Percentiles rank a stretch among this genome's conserved stretches.
Conservation (phyloP, 2,797 vertebrate species). For the Tapera naevia region DNA sequence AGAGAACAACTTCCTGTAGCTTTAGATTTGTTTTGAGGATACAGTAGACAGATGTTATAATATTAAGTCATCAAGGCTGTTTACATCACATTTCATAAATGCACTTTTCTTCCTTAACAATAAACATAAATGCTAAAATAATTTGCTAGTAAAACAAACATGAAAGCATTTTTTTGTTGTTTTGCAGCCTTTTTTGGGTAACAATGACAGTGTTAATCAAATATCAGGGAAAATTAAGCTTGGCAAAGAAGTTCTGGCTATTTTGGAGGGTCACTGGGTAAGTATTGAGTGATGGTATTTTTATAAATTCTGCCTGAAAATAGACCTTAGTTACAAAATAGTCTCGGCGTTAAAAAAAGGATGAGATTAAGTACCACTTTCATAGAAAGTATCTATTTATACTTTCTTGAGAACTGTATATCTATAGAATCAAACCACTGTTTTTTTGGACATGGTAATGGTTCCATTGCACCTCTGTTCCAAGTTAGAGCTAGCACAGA, state of each 20-base stretch:
- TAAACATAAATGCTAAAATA: not conserved
- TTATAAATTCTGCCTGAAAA: not conserved
- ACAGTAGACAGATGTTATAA: not conserved
- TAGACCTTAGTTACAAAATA: not conserved
- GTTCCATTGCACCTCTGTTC: not conserved
- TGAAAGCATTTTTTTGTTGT: not conserved
- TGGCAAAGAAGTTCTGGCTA: conserved; percentile 95
- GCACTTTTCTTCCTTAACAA: not conserved
- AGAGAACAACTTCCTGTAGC: not conserved
- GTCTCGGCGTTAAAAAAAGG: not conserved
- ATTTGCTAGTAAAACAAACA: not conserved
- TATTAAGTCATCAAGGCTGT: not conserved
- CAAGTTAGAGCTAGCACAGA: not conserved
- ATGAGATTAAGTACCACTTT: not conserved
- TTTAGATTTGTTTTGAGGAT: not conserved
- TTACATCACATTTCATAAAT: not conserved
- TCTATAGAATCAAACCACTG: not conserved
- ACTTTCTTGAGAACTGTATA: too few relatives aligned
- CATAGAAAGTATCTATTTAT: not conserved
- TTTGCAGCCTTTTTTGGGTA: conserved; percentile 94
- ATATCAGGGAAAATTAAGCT: conserved; percentile 95
- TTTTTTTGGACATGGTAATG: not conserved
- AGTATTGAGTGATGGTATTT: conserved; percentile 55
- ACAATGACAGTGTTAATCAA: conserved; percentile 94
- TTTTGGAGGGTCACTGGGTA: conserved; percentile 97